Evolutionary conservation across 2,113 vertebrate species (phyloP), one percentile per base, ranked within the genome.

Genomic region (Epinephelus fuscoguttatus): DNA sequence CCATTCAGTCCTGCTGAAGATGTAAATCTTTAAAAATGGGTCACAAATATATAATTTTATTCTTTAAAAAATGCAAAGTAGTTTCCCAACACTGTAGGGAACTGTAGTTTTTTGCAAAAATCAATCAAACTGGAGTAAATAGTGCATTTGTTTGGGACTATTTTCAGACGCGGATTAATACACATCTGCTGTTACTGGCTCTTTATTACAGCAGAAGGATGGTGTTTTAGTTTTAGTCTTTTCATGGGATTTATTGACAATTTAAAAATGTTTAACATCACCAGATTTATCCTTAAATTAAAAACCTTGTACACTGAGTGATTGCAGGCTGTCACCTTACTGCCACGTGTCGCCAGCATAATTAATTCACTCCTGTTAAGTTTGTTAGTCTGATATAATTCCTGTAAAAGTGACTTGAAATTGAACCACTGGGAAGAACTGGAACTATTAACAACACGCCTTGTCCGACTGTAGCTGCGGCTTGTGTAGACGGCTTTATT

Each of bases 381-480:
- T 14, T 53, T 23, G 10, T 17, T 15, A 12, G 23, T 70, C 42
- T 82, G 4, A 78, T 61, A 33, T 49, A 9, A 25, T 33, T 80
- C 52, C 21, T 11, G 4, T 63, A 56, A 70, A 85, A 80, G 53
- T 63, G 52, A 79, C 55, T 89, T 83, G 37, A 79, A 82, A 62
- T 47, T 18, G 56, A 75, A 21, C 49, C 0, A 1, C 14, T 81
- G 84, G 12, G 61, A 82, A 81, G 42, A 89, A 84, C 81, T 72
- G 73, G 71, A 88, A 68, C 30, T 75, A 71, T 69, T 25, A 63
- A 67, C 1, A 67, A 63, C 9, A 47, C 4, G n/a, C 18, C 52
- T 81, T 21, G 33, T 75, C 49, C 17, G 30, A 57, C 56, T 73
- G 18, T 37, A 70, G 18, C 4, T 25, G 30, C 27, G 59, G 23